Evolutionary conservation across 2,888 invertebrate genomes (phyloP).

Genomic region (Ypsolopha sequella): DNA sequence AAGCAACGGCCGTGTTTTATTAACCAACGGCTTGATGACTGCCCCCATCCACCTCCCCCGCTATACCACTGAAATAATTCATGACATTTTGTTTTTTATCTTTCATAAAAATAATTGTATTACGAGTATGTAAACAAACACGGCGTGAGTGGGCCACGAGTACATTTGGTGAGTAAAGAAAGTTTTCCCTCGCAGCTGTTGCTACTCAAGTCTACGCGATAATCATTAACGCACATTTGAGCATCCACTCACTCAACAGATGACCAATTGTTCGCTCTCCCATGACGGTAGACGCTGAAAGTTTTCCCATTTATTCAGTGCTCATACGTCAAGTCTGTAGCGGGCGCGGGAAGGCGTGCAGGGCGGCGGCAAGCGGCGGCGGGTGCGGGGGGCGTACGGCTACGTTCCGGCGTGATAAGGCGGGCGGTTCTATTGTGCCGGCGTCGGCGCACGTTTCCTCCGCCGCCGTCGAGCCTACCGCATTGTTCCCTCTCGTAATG

Average conservation of each 20-base stretch:
- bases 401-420: conserved; percentile 68
- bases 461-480: conserved; percentile 60
- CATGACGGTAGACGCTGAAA: conserved; percentile 55
- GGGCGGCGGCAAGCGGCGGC: conserved; percentile 14
- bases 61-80: too few relatives aligned
- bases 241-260: conserved; percentile 48
- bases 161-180: background rate
- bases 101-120: too few relatives aligned
- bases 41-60: background rate
- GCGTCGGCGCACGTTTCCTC: conserved; percentile 70
- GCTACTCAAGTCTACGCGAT: conserved; percentile 28
- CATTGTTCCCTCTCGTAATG: conserved; percentile 63
- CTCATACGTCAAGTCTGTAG: conserved; percentile 55
- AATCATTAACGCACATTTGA: conserved; percentile 42
- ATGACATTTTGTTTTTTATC: too few relatives aligned
- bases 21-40: conserved; percentile 20
- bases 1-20: conserved; percentile 21
- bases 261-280: conserved; percentile 67
- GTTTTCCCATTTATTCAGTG: conserved; percentile 68
- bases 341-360: conserved; percentile 12
- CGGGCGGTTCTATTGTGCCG: conserved; percentile 56
- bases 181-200: conserved; percentile 5
- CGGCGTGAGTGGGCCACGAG: too few relatives aligned
- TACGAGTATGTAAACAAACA: too few relatives aligned
- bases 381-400: conserved; percentile 20